Percentiles rank a stretch among this genome's conserved stretches.
phyloP scores from a whole-genome alignment of 30 jellyfish, hydroid and myxozoan species.

The Aurelia coerulea region DNA sequence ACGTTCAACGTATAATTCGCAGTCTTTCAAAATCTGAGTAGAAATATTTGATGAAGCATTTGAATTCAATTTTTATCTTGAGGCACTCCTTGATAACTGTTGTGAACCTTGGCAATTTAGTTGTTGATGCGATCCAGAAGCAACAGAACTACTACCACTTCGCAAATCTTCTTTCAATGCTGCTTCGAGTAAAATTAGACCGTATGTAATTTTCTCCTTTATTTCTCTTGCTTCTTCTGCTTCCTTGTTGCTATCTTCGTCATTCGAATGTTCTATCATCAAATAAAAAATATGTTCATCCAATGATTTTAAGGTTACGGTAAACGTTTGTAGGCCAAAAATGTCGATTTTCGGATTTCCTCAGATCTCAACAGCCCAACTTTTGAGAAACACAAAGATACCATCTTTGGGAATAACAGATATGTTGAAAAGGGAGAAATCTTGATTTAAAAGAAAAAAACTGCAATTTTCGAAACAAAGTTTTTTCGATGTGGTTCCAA shows the following conservation, averaged over 20 bases:
- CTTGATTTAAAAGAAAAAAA: too few relatives aligned
- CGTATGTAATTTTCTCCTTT: conserved; percentile 29
- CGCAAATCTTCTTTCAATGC: conserved; percentile 36
- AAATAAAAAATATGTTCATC: conserved; percentile 18
- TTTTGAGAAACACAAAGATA: too few relatives aligned
- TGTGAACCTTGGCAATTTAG: not conserved
- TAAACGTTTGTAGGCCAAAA: too few relatives aligned
- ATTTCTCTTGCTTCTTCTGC: conserved; percentile 44
- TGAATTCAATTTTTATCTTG: conserved; percentile 32
- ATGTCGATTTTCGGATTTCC: too few relatives aligned
- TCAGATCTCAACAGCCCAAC: too few relatives aligned
- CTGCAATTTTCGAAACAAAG: too few relatives aligned
- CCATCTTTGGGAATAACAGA: too few relatives aligned
- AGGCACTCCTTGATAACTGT: conserved; percentile 23
- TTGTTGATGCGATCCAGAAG: not conserved
- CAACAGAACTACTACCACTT: conserved; percentile 6
- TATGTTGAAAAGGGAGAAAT: too few relatives aligned
- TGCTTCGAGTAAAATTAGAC: conserved; percentile 1
- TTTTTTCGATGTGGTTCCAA: too few relatives aligned
- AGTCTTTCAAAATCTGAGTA: not conserved
- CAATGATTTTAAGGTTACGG: not conserved
- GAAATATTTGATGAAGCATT: conserved; percentile 11
- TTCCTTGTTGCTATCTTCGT: conserved; percentile 25
- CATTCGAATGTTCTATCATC: conserved; percentile 9
- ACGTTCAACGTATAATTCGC: too few relatives aligned